Evolutionary conservation across 2,888 invertebrate genomes (phyloP).

Genomic region (Tenthredo notha): DNA sequence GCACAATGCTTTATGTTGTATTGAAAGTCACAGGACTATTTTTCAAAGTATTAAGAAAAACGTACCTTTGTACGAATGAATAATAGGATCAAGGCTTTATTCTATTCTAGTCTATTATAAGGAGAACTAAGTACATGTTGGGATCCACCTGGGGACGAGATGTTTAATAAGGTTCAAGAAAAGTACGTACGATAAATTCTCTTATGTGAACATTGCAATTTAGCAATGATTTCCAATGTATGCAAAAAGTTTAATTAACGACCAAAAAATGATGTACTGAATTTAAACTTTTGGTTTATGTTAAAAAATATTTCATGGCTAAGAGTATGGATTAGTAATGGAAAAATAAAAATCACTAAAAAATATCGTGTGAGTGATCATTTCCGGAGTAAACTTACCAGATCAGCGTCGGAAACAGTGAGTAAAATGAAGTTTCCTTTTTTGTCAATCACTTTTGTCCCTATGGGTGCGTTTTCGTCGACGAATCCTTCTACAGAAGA

Average conservation of each 20-base stretch:
- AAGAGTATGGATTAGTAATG: background rate
- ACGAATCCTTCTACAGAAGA: conserved; percentile 88
- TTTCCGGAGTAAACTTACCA: conserved; percentile 81
- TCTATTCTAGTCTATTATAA: background rate
- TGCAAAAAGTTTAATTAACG: background rate
- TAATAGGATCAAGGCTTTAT: conserved; percentile 28
- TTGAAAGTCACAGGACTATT: background rate
- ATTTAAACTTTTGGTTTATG: too few relatives aligned
- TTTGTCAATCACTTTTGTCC: conserved; percentile 88
- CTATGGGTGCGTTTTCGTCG: conserved; percentile 91
- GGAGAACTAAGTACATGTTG: background rate
- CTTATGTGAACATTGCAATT: background rate
- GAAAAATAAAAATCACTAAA: background rate
- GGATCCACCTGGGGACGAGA: conserved; percentile 6
- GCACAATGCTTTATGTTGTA: background rate
- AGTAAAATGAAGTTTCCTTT: conserved; percentile 85
- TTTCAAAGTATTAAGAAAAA: conserved; percentile 30
- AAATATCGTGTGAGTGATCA: background rate
- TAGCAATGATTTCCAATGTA: background rate
- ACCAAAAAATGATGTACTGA: too few relatives aligned
- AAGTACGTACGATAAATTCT: background rate
- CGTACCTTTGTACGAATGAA: conserved; percentile 7
- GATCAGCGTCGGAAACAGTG: conserved; percentile 90
- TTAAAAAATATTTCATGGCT: too few relatives aligned
- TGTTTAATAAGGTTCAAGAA: background rate